phyloP scores from a whole-genome alignment of 2,888 invertebrate species.

The Phengaris arion region DNA sequence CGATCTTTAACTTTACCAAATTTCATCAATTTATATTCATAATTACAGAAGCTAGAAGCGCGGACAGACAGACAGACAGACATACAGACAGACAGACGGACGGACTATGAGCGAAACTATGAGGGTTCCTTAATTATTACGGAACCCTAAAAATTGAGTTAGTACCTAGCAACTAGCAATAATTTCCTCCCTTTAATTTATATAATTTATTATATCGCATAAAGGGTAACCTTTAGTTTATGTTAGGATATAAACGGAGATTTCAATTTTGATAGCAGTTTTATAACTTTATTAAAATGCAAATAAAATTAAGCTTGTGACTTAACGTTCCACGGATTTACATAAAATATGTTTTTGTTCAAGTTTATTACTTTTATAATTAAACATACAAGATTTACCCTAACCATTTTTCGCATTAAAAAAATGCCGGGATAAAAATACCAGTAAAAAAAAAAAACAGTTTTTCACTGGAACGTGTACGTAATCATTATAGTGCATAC shows the following conservation, averaged over 20 bases:
- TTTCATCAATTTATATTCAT: no score
- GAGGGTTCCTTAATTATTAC: no score
- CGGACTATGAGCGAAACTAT: no score
- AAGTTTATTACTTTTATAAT: slow-evolving; percentile 24
- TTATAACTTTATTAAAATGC: slow-evolving; percentile 25
- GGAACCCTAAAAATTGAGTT: no score
- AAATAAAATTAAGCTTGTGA: slow-evolving; percentile 24
- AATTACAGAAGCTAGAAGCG: no score
- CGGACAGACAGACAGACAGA: no score
- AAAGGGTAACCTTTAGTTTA: slow-evolving; percentile 23
- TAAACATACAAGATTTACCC: not conserved
- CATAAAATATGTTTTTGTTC: slow-evolving; percentile 23
- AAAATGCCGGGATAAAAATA: not conserved
- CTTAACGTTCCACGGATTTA: slow-evolving; percentile 17
- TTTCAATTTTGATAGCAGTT: slow-evolving; percentile 26
- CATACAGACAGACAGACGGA: no score
- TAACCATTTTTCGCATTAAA: not conserved
- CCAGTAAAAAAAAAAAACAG: not conserved
- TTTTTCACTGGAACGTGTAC: not conserved
- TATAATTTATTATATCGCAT: slow-evolving; percentile 18
- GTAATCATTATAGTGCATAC: not conserved
- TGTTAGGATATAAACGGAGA: slow-evolving; percentile 24
- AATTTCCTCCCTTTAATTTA: slow-evolving; percentile 13
- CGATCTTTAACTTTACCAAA: no score
- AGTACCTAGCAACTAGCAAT: slow-evolving; percentile 42